These are phyloP conservation scores for Montipora capricornis DNA, from an alignment of 64 coral and sea anemone genomes.

Conservation along the genomic window DNA sequence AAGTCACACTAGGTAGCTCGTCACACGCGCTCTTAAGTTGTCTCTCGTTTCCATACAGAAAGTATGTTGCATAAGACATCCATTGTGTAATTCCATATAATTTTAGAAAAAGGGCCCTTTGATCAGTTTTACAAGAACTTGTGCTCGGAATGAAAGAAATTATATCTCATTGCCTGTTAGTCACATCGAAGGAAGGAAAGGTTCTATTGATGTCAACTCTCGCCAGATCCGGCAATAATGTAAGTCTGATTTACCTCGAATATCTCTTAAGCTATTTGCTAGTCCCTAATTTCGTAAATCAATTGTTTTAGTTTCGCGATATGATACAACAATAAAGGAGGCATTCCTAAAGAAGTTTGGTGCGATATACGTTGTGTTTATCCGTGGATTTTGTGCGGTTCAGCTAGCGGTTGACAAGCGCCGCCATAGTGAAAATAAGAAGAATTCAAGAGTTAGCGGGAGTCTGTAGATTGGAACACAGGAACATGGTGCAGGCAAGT, in stretches of 20 bases:
- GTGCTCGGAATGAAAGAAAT: background rate
- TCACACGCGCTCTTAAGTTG: too few relatives aligned
- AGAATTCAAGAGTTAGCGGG: conserved; percentile 13
- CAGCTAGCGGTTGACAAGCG: background rate
- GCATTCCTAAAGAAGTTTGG: background rate
- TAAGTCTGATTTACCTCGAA: background rate
- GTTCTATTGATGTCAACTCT: background rate
- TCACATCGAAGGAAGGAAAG: background rate
- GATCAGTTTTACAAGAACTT: background rate
- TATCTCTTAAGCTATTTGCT: background rate
- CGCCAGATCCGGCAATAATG: conserved; percentile 4
- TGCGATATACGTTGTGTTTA: conserved; percentile 1
- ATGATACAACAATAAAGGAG: conserved; percentile 6
- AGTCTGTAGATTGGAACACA: conserved; percentile 10
- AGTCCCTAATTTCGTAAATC: background rate
- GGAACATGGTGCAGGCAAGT: background rate
- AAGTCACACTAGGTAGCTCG: too few relatives aligned
- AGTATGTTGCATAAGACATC: background rate
- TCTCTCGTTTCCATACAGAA: too few relatives aligned
- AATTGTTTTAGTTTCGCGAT: background rate
- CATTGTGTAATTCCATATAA: background rate
- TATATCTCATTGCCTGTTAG: background rate
- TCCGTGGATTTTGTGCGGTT: conserved; percentile 1
- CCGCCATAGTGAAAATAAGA: background rate
- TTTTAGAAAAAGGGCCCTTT: background rate